phyloP scores from a whole-genome alignment of 2,888 invertebrate species.

The Monochamus alternatus region DNA sequence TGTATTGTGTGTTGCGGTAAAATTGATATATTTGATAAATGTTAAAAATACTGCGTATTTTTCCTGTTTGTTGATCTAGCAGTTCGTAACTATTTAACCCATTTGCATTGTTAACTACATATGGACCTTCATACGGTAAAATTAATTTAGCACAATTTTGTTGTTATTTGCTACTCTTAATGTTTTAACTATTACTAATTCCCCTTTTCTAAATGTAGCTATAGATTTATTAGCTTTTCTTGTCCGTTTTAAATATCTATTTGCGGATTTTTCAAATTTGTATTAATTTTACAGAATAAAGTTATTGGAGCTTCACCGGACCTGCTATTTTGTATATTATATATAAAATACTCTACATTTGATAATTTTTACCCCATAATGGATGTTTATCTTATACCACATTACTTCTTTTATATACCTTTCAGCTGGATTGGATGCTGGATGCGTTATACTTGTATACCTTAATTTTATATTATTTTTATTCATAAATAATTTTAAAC shows the following conservation, averaged over 20 bases:
- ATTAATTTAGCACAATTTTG: background rate
- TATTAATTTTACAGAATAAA: background rate
- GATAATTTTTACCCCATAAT: background rate
- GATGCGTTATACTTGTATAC: background rate
- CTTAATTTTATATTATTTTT: background rate
- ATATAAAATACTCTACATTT: background rate
- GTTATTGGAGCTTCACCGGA: background rate
- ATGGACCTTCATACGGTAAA: background rate
- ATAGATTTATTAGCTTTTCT: background rate
- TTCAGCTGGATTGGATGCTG: background rate
- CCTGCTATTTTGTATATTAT: background rate
- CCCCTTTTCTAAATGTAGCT: background rate
- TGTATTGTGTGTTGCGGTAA: background rate
- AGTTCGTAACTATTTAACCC: background rate
- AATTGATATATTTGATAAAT: background rate
- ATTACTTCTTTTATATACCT: constrained; percentile 8
- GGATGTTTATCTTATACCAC: background rate
- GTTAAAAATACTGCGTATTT: background rate
- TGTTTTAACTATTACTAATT: background rate
- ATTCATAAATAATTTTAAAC: background rate
- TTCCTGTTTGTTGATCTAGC: background rate
- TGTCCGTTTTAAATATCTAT: background rate
- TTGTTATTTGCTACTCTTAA: background rate
- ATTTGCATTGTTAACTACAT: background rate
- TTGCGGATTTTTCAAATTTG: background rate